Conservation (phyloP, 2,797 vertebrate species). For the Platalea minor region DNA sequence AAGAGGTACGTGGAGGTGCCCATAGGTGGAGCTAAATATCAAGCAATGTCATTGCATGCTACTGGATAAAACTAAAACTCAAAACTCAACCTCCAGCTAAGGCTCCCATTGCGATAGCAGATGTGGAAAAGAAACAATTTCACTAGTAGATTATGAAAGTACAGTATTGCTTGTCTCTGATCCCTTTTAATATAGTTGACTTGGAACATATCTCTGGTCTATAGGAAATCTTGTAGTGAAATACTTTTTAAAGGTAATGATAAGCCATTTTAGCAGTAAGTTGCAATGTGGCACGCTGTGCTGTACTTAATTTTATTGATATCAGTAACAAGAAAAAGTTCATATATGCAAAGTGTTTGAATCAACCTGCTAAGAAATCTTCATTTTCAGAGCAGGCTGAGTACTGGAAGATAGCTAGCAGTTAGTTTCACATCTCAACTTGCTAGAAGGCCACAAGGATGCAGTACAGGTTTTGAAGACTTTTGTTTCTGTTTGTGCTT, state of each 20-base stretch:
- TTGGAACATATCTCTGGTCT: neutral
- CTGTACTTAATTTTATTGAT: neutral
- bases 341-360: neutral
- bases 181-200: neutral
- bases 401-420: neutral
- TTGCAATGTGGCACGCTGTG: neutral
- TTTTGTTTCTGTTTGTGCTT: neutral
- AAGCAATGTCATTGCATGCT: neutral
- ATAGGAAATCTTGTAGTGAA: neutral
- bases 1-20: neutral
- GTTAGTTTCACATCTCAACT: neutral
- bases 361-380: neutral
- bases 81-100: neutral
- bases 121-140: neutral
- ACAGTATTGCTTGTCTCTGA: neutral
- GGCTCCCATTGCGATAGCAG: neutral
- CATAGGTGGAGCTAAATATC: constrained; percentile 57
- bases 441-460: neutral
- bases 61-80: neutral
- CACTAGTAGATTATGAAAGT: neutral
- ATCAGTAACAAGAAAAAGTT: neutral
- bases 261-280: neutral
- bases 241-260: neutral
- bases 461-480: neutral
- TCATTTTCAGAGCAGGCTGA: neutral